A percentile compares a stretch with the other conserved stretches of the same genome.
Conservation (phyloP, 2,888 invertebrate species). For the Ichneumoninae sp. region DNA sequence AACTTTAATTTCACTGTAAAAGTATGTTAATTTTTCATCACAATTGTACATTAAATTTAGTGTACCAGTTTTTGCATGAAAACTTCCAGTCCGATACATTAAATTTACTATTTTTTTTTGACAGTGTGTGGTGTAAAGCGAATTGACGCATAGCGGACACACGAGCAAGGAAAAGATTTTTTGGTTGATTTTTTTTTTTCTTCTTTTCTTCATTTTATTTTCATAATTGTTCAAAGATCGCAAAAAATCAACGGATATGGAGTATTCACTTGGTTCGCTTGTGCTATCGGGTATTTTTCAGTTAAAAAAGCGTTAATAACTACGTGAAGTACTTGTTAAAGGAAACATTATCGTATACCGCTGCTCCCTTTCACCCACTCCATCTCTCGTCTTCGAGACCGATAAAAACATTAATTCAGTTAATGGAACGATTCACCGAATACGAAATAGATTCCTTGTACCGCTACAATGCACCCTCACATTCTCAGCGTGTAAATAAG, state of each 20-base stretch:
- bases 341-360: conserved; percentile 35
- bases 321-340: conserved; percentile 42
- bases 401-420: conserved; percentile 49
- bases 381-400: conserved; percentile 24
- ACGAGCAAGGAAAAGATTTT: background rate
- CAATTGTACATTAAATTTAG: too few species aligned
- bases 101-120: too few species aligned
- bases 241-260: conserved; percentile 52
- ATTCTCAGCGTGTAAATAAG: conserved; percentile 60
- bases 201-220: conserved; percentile 39
- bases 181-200: background rate
- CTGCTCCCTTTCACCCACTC: background rate
- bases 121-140: background rate
- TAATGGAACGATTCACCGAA: conserved; percentile 65
- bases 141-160: conserved; percentile 6
- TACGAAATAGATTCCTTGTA: conserved; percentile 61
- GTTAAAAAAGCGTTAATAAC: conserved; percentile 46
- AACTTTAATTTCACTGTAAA: too few species aligned
- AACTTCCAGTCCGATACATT: too few species aligned
- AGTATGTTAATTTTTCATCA: too few species aligned
- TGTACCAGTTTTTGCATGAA: too few species aligned
- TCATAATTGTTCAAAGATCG: conserved; percentile 50
- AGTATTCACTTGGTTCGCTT: conserved; percentile 61
- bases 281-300: conserved; percentile 21
- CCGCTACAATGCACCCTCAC: conserved; percentile 48